A percentile compares a stretch with the other conserved stretches of the same genome.
These are phyloP conservation scores for Paguma larvata DNA, from an alignment of 2,797 vertebrate species.

Conservation along the genomic window DNA sequence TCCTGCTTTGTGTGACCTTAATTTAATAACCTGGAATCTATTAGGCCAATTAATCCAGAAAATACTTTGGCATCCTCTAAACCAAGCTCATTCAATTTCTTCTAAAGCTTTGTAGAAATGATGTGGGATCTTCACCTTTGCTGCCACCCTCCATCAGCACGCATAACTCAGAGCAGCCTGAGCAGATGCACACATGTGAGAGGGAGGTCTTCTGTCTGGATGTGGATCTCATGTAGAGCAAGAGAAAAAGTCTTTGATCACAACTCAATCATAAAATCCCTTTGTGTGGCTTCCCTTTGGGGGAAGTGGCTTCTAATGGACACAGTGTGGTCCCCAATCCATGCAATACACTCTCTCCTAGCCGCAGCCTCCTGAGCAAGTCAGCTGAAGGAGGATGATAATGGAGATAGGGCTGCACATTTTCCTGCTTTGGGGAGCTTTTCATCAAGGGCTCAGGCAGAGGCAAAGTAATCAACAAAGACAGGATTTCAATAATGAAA, in stretches of 20 bases:
- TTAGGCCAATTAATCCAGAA: constrained; percentile 2
- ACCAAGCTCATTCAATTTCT: not conserved
- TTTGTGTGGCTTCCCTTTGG: not conserved
- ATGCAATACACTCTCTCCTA: not conserved
- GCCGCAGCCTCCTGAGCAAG: not conserved
- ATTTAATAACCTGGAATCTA: not conserved
- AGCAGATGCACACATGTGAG: rapidly evolving
- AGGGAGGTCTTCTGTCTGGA: not conserved
- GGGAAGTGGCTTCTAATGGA: not conserved
- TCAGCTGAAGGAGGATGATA: not conserved
- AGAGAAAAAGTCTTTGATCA: not conserved
- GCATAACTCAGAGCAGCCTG: not conserved
- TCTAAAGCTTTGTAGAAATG: not conserved
- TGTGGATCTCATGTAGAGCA: not conserved
- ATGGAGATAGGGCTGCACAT: not conserved
- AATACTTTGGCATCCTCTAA: not conserved
- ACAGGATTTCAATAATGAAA: constrained; percentile 53
- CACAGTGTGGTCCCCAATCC: not conserved
- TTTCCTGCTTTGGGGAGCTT: not conserved
- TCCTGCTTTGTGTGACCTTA: not conserved
- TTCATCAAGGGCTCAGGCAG: not conserved
- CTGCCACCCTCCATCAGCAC: not conserved
- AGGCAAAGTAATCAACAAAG: constrained; percentile 10
- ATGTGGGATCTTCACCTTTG: not conserved
- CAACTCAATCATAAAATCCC: not conserved